Percentiles rank a stretch among this genome's conserved stretches.
These are phyloP conservation scores for Genyomyrus donnyi DNA, from an alignment of 2,113 vertebrate genomes.

Conservation along the genomic window DNA sequence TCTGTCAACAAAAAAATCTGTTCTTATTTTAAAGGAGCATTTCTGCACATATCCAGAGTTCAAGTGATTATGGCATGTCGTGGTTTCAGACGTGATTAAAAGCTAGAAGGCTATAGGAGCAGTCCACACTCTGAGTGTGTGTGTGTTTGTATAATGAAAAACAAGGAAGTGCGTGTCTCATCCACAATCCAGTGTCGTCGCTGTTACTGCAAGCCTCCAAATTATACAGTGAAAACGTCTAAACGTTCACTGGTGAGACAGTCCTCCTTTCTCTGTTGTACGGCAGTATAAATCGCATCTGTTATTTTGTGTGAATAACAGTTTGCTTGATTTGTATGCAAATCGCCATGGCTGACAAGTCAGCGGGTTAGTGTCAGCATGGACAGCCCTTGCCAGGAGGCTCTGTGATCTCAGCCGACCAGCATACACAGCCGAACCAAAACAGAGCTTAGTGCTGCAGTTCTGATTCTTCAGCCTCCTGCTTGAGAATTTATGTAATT, in stretches of 20 bases:
- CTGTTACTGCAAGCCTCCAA: not conserved
- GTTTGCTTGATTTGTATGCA: not conserved
- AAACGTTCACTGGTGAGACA: not conserved
- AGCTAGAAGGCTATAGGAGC: not conserved
- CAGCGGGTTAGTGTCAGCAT: not conserved
- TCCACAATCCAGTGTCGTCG: not conserved
- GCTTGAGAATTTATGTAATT: not conserved
- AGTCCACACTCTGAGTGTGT: not conserved
- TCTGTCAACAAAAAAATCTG: too few species aligned
- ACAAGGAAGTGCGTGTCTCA: not conserved
- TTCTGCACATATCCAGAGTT: not conserved
- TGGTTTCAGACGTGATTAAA: not conserved
- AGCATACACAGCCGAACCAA: not conserved
- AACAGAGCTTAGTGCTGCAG: not conserved
- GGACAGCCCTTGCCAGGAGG: not conserved
- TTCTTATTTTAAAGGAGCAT: not conserved
- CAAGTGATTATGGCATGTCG: not conserved
- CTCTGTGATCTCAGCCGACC: not conserved
- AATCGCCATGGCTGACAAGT: not conserved
- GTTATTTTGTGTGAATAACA: not conserved
- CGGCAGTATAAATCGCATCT: not conserved
- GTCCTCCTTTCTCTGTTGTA: not conserved
- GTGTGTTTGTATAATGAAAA: not conserved
- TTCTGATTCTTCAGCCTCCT: not conserved
- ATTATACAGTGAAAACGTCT: not conserved